These are phyloP conservation scores for Sebastolobus altivelis DNA, from an alignment of 2,797 vertebrate species.

Conservation along the genomic window DNA sequence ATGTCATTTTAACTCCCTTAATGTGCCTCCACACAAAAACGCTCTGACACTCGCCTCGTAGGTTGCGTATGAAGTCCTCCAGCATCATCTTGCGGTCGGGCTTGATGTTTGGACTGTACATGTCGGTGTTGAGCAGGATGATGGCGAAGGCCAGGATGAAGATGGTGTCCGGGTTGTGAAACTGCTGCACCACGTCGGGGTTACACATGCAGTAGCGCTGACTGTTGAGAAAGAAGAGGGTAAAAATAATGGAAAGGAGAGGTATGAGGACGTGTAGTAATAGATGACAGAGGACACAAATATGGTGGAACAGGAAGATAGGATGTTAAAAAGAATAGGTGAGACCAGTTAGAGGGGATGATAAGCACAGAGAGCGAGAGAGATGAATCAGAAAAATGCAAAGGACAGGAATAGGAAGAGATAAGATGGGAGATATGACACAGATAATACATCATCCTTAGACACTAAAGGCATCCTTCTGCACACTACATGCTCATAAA, in stretches of 20 bases:
- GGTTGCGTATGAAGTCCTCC: conserved; percentile 98
- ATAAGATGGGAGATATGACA: conserved; percentile 11
- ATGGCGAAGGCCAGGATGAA: conserved; percentile 99
- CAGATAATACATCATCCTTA: conserved; percentile 5
- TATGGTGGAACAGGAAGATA: neutral
- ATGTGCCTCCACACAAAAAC: neutral
- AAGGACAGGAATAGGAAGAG: neutral
- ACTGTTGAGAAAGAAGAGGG: conserved; percentile 75
- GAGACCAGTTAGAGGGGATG: conserved; percentile 9
- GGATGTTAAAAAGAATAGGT: neutral
- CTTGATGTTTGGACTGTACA: conserved; percentile 99
- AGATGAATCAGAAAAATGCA: conserved; percentile 11
- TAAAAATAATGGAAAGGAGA: neutral
- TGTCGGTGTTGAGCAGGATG: conserved; percentile 99
- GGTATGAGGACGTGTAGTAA: neutral
- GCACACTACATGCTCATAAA: conserved; percentile 19
- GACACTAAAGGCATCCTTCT: conserved; percentile 16
- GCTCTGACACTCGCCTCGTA: conserved; percentile 88
- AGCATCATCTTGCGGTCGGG: conserved; percentile 98
- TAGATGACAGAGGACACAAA: conserved; percentile 5
- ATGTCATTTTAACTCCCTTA: conserved; percentile 3
- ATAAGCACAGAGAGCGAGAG: neutral
- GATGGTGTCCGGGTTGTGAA: conserved; percentile 99
- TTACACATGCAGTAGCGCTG: conserved; percentile 99
- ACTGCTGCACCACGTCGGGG: conserved; percentile 98